Evolutionary conservation across 1,140 invertebrate species (phyloP).

Genomic region (Rhagoletis pomonella): DNA sequence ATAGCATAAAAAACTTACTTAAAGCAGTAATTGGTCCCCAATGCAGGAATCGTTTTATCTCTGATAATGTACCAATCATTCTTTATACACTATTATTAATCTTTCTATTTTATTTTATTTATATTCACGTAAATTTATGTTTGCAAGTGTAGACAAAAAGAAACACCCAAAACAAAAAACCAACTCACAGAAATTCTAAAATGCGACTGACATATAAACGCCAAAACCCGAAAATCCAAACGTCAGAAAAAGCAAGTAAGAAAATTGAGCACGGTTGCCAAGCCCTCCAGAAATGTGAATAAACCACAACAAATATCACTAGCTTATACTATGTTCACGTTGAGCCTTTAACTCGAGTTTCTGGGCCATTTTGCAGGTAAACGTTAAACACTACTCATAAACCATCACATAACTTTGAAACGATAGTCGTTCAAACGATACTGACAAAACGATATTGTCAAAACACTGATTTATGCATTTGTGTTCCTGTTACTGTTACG

Average conservation of each 20-base stretch:
- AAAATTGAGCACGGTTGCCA: not conserved
- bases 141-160: not conserved
- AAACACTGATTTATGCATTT: no score
- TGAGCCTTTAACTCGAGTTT: no score
- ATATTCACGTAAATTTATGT: not conserved
- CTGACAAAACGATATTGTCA: no score
- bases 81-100: slow-evolving; percentile 45
- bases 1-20: slow-evolving; percentile 75
- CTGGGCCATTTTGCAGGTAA: no score
- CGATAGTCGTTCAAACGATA: no score
- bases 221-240: slow-evolving; percentile 14
- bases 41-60: slow-evolving; percentile 81
- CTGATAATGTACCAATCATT: slow-evolving; percentile 63
- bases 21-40: slow-evolving; percentile 87
- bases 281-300: no score
- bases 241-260: slow-evolving; percentile 21
- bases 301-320: no score
- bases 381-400: no score
- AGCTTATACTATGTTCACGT: no score
- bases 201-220: not conserved
- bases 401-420: no score
- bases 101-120: slow-evolving; percentile 46
- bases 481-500: no score
- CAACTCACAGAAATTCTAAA: slow-evolving; percentile 18
- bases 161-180: not conserved